Evolutionary conservation across 1,140 invertebrate genomes (phyloP).

Genomic region (Wasmannia auropunctata): DNA sequence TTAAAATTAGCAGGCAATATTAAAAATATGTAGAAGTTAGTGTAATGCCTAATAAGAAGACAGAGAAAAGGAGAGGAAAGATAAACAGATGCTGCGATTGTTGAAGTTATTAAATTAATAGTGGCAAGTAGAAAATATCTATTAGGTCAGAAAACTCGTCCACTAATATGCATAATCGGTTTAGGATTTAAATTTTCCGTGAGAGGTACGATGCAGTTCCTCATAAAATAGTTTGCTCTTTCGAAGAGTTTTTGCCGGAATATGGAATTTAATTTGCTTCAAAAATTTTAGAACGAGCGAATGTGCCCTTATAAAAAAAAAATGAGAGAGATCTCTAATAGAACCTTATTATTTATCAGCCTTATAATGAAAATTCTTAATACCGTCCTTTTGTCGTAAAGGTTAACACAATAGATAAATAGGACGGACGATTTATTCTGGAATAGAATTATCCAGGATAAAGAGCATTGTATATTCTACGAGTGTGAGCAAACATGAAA

Average conservation of each 20-base stretch:
- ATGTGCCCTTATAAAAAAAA: neutral
- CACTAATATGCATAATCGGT: slow-evolving; percentile 21
- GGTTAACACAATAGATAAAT: neutral
- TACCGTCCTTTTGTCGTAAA: neutral
- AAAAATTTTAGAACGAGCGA: neutral
- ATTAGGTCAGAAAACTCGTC: slow-evolving; percentile 7
- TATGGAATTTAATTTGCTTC: neutral
- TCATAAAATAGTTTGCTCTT: slow-evolving; percentile 5
- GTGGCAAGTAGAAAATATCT: neutral
- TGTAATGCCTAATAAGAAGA: neutral
- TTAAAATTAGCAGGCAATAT: neutral
- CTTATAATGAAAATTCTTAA: neutral
- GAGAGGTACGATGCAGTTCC: neutral
- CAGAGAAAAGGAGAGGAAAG: neutral
- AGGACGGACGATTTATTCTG: neutral
- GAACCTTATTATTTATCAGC: neutral
- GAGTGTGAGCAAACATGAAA: neutral
- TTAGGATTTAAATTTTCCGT: slow-evolving; percentile 13
- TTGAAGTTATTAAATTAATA: neutral
- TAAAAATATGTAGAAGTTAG: neutral
- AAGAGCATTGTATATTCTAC: neutral
- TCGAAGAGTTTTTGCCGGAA: neutral
- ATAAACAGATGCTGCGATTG: neutral
- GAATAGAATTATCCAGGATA: slow-evolving; percentile 7
- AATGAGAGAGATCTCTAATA: neutral